A percentile compares a stretch with the other conserved stretches of the same genome.
phyloP scores from a whole-genome alignment of 2,888 invertebrate species.

The Mallateleia sp. region DNA sequence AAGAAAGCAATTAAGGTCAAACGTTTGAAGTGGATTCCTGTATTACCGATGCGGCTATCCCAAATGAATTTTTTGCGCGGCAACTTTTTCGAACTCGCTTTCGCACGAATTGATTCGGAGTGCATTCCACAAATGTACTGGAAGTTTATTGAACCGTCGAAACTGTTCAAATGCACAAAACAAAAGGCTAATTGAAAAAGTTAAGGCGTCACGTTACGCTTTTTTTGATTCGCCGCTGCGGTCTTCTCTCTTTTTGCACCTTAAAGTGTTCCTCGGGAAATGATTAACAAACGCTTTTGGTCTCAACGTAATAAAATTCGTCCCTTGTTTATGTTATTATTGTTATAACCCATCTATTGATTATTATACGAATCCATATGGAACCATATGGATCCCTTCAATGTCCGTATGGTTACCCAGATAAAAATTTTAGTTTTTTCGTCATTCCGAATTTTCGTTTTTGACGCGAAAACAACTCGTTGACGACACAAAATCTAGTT shows the following conservation, averaged over 20 bases:
- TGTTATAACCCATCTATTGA: no score
- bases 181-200: constrained; percentile 63
- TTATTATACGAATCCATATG: no score
- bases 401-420: no score
- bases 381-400: no score
- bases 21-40: constrained; percentile 12
- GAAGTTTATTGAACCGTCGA: constrained; percentile 47
- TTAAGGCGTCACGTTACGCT: constrained; percentile 41
- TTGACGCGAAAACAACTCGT: no score
- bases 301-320: no score
- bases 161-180: constrained; percentile 57
- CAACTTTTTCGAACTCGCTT: constrained; percentile 33
- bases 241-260: neutral
- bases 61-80: constrained; percentile 54
- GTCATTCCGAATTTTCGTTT: no score
- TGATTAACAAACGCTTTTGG: no score
- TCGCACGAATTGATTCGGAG: constrained; percentile 36
- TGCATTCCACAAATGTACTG: constrained; percentile 57
- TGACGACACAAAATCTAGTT: no score
- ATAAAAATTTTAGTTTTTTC: no score
- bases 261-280: no score
- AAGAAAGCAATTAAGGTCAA: constrained; percentile 68
- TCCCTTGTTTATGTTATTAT: no score
- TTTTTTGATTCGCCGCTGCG: neutral
- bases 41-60: constrained; percentile 35